These are phyloP conservation scores for Leucania comma DNA, from an alignment of 2,888 invertebrate genomes.

Conservation along the genomic window DNA sequence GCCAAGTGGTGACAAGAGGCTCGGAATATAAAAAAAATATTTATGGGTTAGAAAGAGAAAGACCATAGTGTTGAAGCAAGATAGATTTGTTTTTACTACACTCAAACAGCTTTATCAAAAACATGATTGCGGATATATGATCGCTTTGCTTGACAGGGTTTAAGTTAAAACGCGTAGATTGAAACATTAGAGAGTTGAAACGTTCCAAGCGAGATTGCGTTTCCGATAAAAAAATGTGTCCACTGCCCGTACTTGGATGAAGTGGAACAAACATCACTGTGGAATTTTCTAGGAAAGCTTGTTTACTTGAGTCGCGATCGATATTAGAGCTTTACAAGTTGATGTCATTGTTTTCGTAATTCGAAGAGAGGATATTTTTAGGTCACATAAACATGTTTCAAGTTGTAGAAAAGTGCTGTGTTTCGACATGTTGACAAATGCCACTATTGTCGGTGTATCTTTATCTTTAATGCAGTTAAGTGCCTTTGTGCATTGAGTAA, in stretches of 20 bases:
- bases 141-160: too few species aligned
- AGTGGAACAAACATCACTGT: conserved; percentile 22
- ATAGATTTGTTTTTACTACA: too few species aligned
- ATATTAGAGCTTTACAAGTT: conserved; percentile 39
- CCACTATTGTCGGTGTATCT: conserved; percentile 21
- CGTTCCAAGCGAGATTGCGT: not conserved
- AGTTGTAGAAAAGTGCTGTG: conserved; percentile 37
- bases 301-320: conserved; percentile 39
- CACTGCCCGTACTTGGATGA: not conserved
- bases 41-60: too few species aligned
- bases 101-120: too few species aligned
- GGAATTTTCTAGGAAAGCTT: conserved; percentile 26
- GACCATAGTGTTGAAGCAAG: too few species aligned
- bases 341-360: conserved; percentile 55
- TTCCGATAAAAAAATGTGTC: conserved; percentile 25
- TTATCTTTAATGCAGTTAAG: conserved; percentile 28
- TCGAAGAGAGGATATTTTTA: conserved; percentile 37
- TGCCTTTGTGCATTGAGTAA: conserved; percentile 33
- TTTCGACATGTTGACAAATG: conserved; percentile 40
- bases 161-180: not conserved
- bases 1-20: too few species aligned
- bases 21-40: too few species aligned
- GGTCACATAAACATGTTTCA: conserved; percentile 38
- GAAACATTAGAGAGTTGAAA: conserved; percentile 22
- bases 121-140: too few species aligned